Evolutionary conservation across 1,140 invertebrate genomes (phyloP).

Genomic region (Lepidostoma basale): DNA sequence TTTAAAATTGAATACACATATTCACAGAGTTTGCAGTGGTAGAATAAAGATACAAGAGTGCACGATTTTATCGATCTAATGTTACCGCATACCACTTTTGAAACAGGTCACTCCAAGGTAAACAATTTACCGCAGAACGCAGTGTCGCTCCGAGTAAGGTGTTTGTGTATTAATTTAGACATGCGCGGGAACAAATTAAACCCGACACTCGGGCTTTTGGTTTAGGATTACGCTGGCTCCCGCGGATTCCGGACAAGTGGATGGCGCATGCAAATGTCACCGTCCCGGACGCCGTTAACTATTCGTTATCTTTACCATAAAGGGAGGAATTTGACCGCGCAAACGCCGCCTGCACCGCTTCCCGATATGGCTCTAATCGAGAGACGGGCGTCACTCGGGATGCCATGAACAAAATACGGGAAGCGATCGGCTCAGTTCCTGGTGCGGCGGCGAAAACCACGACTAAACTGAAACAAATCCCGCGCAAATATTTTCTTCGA

Average conservation of each 20-base stretch:
- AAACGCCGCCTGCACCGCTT: constrained; percentile 1
- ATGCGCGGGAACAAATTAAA: not conserved
- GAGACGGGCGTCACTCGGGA: constrained; percentile 5
- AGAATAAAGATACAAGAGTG: too few species aligned
- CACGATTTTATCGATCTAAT: too few species aligned
- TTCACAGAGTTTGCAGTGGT: too few species aligned
- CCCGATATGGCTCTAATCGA: constrained; percentile 33
- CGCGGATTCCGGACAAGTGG: constrained; percentile 7
- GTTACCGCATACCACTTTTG: too few species aligned
- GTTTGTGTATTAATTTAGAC: not conserved
- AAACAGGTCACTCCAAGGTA: not conserved
- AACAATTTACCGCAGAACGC: not conserved
- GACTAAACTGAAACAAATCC: not conserved
- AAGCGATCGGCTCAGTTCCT: not conserved
- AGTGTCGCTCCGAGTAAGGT: not conserved
- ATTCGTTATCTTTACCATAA: constrained; percentile 35
- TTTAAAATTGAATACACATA: too few species aligned
- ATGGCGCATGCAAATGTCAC: constrained; percentile 32
- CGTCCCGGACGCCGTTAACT: constrained; percentile 24
- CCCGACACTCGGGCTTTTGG: not conserved
- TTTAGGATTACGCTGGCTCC: not conserved
- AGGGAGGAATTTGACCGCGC: constrained; percentile 25
- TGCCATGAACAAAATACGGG: not conserved
- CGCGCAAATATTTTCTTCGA: too few species aligned
- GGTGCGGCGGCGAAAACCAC: not conserved